A percentile compares a stretch with the other conserved stretches of the same genome.
These are phyloP conservation scores for Caenorhabditis japonica DNA, from an alignment of 2,888 invertebrate genomes.

Conservation along the genomic window DNA sequence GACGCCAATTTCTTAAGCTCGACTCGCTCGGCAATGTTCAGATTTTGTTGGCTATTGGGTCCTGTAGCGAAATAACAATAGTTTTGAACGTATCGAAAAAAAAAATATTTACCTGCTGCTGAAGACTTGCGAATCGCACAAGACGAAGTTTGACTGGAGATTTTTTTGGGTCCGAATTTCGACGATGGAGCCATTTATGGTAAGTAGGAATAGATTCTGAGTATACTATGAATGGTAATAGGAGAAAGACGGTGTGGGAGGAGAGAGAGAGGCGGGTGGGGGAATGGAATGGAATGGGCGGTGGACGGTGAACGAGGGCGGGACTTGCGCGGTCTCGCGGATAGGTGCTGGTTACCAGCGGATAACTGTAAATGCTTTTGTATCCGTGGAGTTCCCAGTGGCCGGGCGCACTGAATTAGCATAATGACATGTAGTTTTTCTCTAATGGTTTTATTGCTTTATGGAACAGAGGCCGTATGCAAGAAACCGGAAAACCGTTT, in stretches of 20 bases:
- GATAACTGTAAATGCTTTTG: too few species aligned
- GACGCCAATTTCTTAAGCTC: slow-evolving; percentile 64
- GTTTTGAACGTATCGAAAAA: slow-evolving; percentile 15
- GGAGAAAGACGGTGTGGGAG: too few species aligned
- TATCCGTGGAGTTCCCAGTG: too few species aligned
- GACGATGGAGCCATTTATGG: slow-evolving; percentile 31
- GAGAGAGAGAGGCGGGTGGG: neutral
- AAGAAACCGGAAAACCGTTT: too few species aligned
- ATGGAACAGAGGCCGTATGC: too few species aligned
- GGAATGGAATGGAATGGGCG: slow-evolving; percentile 8
- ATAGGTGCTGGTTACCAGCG: too few species aligned
- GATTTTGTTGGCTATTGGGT: slow-evolving; percentile 1
- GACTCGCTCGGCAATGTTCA: slow-evolving; percentile 57
- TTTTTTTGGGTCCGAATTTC: slow-evolving; percentile 37
- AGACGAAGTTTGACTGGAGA: slow-evolving; percentile 3
- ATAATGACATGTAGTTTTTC: too few species aligned
- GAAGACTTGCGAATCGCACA: slow-evolving; percentile 3
- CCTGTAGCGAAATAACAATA: too few species aligned
- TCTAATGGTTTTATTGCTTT: too few species aligned
- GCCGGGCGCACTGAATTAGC: too few species aligned
- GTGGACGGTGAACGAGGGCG: neutral
- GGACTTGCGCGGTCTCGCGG: neutral
- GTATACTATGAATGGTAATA: too few species aligned
- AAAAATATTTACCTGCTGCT: neutral
- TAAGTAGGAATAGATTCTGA: slow-evolving; percentile 1